Evolutionary conservation across 2,888 invertebrate species (phyloP).

Genomic region (Dicranocentrus wangi): DNA sequence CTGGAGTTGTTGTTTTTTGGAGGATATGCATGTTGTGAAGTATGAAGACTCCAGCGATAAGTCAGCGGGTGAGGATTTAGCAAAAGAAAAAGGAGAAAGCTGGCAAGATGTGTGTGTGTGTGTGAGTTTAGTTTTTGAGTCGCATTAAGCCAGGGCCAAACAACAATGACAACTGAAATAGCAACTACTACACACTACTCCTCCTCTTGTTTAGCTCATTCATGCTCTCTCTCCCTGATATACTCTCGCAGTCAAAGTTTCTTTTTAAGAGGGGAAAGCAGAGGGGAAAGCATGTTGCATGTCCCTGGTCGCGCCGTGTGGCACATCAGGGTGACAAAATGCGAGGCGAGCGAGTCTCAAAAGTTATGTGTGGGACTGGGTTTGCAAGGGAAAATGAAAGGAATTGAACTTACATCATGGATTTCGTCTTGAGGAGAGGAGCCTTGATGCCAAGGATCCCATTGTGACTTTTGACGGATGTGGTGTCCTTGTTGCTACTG

Average conservation of each 20-base stretch:
- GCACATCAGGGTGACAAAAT: too few relatives aligned
- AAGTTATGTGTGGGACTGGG: neutral
- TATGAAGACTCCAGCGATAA: too few relatives aligned
- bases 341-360: neutral
- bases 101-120: too few relatives aligned
- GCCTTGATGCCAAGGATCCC: constrained; percentile 72
- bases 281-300: constrained; percentile 2
- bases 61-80: too few relatives aligned
- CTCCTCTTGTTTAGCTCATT: neutral
- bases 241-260: too few relatives aligned
- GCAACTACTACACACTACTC: neutral
- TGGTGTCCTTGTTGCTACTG: constrained; percentile 70
- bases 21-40: too few relatives aligned
- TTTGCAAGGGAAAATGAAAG: neutral
- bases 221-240: neutral
- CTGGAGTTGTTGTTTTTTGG: too few relatives aligned
- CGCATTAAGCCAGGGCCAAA: neutral
- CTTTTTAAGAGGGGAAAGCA: neutral
- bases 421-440: constrained; percentile 72
- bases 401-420: constrained; percentile 68
- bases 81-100: too few relatives aligned
- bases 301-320: too few relatives aligned
- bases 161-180: neutral
- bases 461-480: constrained; percentile 72
- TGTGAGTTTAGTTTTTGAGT: constrained; percentile 7